A percentile compares a stretch with the other conserved stretches of the same genome.
phyloP scores from a whole-genome alignment of 2,888 invertebrate genomes.

The Volucella zonaria region DNA sequence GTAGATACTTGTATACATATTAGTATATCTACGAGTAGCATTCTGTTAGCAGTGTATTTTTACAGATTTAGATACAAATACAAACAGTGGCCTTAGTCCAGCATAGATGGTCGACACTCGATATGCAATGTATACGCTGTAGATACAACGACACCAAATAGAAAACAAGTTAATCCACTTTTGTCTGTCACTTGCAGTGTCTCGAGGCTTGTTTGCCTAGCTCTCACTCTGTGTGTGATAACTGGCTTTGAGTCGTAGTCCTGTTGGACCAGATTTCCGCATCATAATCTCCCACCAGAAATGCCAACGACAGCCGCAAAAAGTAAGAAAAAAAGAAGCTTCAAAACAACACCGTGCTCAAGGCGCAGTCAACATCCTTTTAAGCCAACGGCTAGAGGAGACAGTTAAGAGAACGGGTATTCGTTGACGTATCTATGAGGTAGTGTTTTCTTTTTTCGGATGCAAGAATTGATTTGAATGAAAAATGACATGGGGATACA shows the following conservation, averaged over 20 bases:
- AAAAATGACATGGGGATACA: too few species aligned
- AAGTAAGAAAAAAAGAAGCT: background rate
- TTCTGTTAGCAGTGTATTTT: too few species aligned
- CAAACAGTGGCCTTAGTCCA: slow-evolving; percentile 13
- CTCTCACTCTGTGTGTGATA: slow-evolving; percentile 61
- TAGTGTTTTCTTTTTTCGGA: background rate
- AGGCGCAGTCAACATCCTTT: slow-evolving; percentile 18
- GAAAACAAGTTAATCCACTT: slow-evolving; percentile 63
- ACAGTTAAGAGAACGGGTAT: too few species aligned
- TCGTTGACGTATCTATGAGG: too few species aligned
- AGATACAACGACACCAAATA: background rate
- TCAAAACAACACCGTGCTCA: background rate
- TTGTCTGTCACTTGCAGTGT: slow-evolving; percentile 2
- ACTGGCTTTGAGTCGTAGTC: slow-evolving; percentile 59
- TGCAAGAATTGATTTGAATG: background rate
- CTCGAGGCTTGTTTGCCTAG: slow-evolving; percentile 18
- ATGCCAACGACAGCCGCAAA: background rate
- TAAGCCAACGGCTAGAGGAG: background rate
- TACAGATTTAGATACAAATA: background rate
- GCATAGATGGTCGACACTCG: slow-evolving; percentile 15
- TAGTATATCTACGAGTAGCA: too few species aligned
- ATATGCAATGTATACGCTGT: slow-evolving; percentile 18
- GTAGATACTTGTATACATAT: background rate
- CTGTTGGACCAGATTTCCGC: slow-evolving; percentile 69
- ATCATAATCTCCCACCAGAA: slow-evolving; percentile 53